A percentile compares a stretch with the other conserved stretches of the same genome.
Conservation (phyloP, 2,113 vertebrate species). For the Rhea americana region DNA sequence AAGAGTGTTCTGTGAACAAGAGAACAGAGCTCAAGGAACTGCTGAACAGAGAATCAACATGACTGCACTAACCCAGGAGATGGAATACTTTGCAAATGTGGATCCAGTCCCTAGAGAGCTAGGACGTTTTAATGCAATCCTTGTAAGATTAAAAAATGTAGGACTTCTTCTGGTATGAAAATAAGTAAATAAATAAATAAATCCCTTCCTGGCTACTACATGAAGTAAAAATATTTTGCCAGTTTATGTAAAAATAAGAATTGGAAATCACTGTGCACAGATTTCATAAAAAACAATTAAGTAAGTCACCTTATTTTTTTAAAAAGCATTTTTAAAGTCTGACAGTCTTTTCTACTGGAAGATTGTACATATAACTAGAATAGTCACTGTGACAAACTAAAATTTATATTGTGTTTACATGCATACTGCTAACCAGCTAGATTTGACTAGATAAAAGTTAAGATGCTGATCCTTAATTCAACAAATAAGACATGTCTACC, state of each 20-base stretch:
- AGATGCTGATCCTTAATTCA: constrained; percentile 55
- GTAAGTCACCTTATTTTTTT: constrained; percentile 23
- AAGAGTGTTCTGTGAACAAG: background rate
- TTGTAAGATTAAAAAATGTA: background rate
- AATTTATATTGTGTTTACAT: constrained; percentile 58
- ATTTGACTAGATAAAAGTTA: constrained; percentile 63
- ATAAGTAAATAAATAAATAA: constrained; percentile 42
- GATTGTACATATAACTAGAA: constrained; percentile 59
- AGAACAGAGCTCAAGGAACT: background rate
- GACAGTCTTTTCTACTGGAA: constrained; percentile 57
- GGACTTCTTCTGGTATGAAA: constrained; percentile 8
- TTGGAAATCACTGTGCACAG: constrained; percentile 24
- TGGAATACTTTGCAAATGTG: background rate
- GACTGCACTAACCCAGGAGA: background rate
- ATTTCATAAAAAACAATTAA: constrained; percentile 53
- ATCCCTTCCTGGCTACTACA: constrained; percentile 12
- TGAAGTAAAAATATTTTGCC: constrained; percentile 50
- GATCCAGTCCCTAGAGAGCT: background rate
- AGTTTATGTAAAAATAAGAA: constrained; percentile 26
- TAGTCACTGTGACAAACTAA: constrained; percentile 50
- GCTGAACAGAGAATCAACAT: background rate
- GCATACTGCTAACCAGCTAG: constrained; percentile 59
- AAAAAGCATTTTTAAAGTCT: constrained; percentile 16
- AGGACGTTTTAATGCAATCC: background rate
- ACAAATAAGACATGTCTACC: constrained; percentile 64